A percentile compares a stretch with the other conserved stretches of the same genome.
Conservation (phyloP, 1,140 invertebrate species). For the Orchesella cincta region DNA sequence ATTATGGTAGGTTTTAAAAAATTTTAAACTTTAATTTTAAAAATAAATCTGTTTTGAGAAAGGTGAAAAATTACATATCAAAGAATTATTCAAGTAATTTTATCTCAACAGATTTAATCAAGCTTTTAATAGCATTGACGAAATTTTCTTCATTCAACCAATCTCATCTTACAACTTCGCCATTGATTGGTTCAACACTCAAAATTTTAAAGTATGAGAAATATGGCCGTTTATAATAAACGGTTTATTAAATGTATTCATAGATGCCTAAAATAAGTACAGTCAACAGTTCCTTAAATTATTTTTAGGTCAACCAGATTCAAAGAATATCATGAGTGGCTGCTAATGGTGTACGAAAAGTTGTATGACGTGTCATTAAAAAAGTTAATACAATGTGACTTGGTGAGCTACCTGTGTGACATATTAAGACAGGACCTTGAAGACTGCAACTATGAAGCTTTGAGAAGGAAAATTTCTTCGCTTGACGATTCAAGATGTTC, state of each 20-base stretch:
- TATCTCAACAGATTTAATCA: not conserved
- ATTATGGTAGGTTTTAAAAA: not conserved
- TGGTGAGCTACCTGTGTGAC: constrained; percentile 11
- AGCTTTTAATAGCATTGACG: constrained; percentile 2
- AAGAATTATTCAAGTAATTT: constrained; percentile 5
- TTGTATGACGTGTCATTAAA: constrained; percentile 9
- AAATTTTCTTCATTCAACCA: not conserved
- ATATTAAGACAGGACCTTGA: constrained; percentile 13
- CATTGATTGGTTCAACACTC: constrained; percentile 18
- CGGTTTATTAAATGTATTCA: not conserved
- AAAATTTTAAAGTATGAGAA: constrained; percentile 26
- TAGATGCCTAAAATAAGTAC: not conserved
- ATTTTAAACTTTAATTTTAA: not conserved
- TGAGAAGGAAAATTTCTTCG: constrained; percentile 25
- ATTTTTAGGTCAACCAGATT: not conserved
- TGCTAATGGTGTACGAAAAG: constrained; percentile 17
- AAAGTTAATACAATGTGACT: not conserved
- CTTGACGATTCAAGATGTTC: constrained; percentile 4
- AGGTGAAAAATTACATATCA: not conserved
- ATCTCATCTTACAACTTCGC: constrained; percentile 6
- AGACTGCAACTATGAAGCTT: constrained; percentile 4
- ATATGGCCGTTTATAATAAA: too few species aligned
- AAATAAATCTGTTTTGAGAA: not conserved
- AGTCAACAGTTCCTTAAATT: not conserved
- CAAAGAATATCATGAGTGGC: constrained; percentile 19